Base-by-base conservation (phyloP, 2,113 vertebrate genomes). In the Spea bombifrons region DNA sequence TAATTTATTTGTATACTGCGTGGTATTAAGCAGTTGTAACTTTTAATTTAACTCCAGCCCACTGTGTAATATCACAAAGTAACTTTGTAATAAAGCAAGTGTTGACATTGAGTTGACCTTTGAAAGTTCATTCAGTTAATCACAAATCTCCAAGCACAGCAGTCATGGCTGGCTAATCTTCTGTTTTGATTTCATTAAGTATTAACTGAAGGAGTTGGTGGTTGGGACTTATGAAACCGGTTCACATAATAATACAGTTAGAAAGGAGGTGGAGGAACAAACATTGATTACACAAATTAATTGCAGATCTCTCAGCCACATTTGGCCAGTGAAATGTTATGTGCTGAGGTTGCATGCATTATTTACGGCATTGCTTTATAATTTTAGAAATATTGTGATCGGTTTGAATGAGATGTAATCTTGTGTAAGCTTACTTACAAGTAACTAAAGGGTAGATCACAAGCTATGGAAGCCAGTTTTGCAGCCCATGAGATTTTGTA, bases 61-160 rank as follows among this genome's bases (percentile, higher is more conserved):
- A 43, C 43, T 77, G 64, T 67, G 64, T 74, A 67, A 74, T 61
- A 16, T 68, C 53, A 80, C 66, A 49, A 55, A 80, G 50, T 44
- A 50, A 73, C 71, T 61, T 73, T 59, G 74, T 80, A 74, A 74
- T 68, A 74, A 73, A 74, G 64, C 53, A 91, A 83, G 84, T 89
- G 89, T 89, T 92, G 92, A 92, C 92, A 92, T 94, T 93, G 92
- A 91, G 91, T 90, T 93, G 92, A 94, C 92, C 92, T 93, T 91
- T 92, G 88, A 86, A 89, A 90, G 89, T 90, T 92, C 88, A 86
- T 90, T 91, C 90, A 92, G 92, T 93, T 93, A 93, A 93, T 94
- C 91, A 92, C 91, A 92, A 80, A 80, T 80, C 89, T 90, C 90
- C 86, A 87, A 90, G 91, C 86, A 69, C 88, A 87, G 86, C 88